Evolutionary conservation across 2,888 invertebrate genomes (phyloP), one percentile per base, ranked within the genome.

Genomic region (Spicauda simplicius): DNA sequence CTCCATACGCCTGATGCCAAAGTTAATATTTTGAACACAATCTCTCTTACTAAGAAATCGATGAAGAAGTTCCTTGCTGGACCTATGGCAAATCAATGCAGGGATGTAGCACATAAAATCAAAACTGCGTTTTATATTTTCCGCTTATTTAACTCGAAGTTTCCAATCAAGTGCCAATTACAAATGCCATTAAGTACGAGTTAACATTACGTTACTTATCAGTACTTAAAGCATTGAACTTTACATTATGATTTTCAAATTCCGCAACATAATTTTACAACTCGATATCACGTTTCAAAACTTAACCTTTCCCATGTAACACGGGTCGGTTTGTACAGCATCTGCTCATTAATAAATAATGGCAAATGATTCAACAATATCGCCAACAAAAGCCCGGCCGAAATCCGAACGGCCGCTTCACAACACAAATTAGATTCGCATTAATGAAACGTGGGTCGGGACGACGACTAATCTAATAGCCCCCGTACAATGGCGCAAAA

Each of bases 381-480:
- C 52, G 61, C 52, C 62, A 62, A 57, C 84, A 88, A 90, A 88
- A 83, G 85, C 79, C 73, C 74, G 69, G 76, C 78, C 78, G 80
- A 83, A 86, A 81, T 80, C 80, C 81, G 76, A 79, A 80, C 81
- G 82, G 79, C 80, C 80, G 79, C 78, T 80, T 79, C 77, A 76
- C 78, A 83, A 87, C 81, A 84, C 80, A 83, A 88, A 87, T 91
- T 88, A 86, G 86, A 88, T 86, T 86, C 89, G 83, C 88, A 86
- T 89, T 90, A 90, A 89, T 86, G 86, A 87, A 88, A 88, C 86
- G 85, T 87, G 86, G 88, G 87, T 84, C 69, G 66, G 86, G 81
- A 81, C 77, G 76, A 72, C 77, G 80, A 81, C 84, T 82, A 84
- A 88, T 87, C 83, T 85, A 82, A 83, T 82, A 84, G 81, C 79